A percentile compares a stretch with the other conserved stretches of the same genome.
phyloP scores from a whole-genome alignment of 2,797 vertebrate species.

The Ctenosaura bakeri region DNA sequence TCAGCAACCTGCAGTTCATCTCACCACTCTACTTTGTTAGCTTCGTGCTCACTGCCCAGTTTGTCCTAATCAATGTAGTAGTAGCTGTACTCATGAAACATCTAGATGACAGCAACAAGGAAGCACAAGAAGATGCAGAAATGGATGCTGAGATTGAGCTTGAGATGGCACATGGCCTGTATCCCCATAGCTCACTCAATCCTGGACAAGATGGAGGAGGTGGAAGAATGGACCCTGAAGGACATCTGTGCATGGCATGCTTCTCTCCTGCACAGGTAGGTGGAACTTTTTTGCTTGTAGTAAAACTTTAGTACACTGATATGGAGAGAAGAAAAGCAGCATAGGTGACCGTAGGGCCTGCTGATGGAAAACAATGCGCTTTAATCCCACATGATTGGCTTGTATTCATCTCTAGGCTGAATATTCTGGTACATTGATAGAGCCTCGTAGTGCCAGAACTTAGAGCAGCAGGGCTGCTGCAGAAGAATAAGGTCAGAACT shows the following conservation, averaged over 20 bases:
- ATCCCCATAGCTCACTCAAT: constrained; percentile 83
- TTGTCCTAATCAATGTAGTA: constrained; percentile 99
- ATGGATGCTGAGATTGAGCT: constrained; percentile 98
- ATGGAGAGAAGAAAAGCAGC: constrained; percentile 51
- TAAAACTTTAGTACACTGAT: constrained; percentile 55
- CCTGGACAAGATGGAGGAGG: constrained; percentile 71
- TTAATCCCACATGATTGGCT: constrained; percentile 49
- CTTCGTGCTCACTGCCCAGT: constrained; percentile 99
- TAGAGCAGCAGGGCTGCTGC: constrained; percentile 48
- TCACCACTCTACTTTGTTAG: constrained; percentile 98
- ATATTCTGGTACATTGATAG: constrained; percentile 26
- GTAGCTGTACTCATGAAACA: constrained; percentile 99
- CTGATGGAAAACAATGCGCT: constrained; percentile 37
- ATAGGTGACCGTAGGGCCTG: constrained; percentile 41
- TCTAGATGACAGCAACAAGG: constrained; percentile 98
- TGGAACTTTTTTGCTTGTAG: constrained; percentile 43
- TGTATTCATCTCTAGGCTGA: constrained; percentile 48
- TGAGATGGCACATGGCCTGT: constrained; percentile 93
- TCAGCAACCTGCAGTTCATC: constrained; percentile 98
- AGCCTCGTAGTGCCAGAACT: constrained; percentile 24
- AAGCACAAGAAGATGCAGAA: constrained; percentile 97
- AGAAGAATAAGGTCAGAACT: constrained; percentile 13
- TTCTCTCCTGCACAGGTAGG: constrained; percentile 95
- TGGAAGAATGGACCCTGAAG: constrained; percentile 75
- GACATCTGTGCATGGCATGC: constrained; percentile 81